These are phyloP conservation scores for Chrosomus eos DNA, from an alignment of 2,797 vertebrate species.

Conservation along the genomic window DNA sequence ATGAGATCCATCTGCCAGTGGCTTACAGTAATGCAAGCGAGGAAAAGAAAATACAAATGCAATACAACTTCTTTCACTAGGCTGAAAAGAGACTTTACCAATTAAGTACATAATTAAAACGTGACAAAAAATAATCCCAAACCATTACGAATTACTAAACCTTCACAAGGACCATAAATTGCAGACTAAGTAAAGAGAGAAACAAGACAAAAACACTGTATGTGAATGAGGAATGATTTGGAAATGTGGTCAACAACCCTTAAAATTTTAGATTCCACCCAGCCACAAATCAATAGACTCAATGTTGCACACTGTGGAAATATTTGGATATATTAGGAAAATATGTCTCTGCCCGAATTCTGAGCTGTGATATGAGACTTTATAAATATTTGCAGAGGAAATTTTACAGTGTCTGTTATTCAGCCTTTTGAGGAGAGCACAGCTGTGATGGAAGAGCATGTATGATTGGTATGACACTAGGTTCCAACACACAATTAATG, in stretches of 20 bases:
- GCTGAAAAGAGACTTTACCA: slow-evolving; percentile 23
- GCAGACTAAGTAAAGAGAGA: background rate
- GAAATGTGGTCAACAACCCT: slow-evolving; percentile 18
- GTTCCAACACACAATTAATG: slow-evolving; percentile 64
- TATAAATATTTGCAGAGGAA: slow-evolving; percentile 54
- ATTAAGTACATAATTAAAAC: background rate
- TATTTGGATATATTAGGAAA: slow-evolving; percentile 53
- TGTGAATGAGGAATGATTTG: background rate
- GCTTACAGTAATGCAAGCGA: slow-evolving; percentile 47
- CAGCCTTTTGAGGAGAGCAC: slow-evolving; percentile 49
- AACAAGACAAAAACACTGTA: background rate
- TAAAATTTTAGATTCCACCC: slow-evolving; percentile 6
- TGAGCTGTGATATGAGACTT: slow-evolving; percentile 51
- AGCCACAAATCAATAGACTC: slow-evolving; percentile 22
- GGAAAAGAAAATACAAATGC: slow-evolving; percentile 22
- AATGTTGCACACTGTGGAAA: slow-evolving; percentile 44
- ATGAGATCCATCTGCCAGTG: slow-evolving; percentile 77
- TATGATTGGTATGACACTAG: slow-evolving; percentile 61
- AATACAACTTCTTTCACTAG: background rate
- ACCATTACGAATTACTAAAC: background rate
- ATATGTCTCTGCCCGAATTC: slow-evolving; percentile 43
- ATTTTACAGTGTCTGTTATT: slow-evolving; percentile 57
- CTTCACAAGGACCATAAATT: slow-evolving; percentile 12
- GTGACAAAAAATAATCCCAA: slow-evolving; percentile 1
- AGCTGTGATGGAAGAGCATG: slow-evolving; percentile 55